Conservation (phyloP, 1,140 invertebrate genomes). For the Leptinotarsa lineolata region DNA sequence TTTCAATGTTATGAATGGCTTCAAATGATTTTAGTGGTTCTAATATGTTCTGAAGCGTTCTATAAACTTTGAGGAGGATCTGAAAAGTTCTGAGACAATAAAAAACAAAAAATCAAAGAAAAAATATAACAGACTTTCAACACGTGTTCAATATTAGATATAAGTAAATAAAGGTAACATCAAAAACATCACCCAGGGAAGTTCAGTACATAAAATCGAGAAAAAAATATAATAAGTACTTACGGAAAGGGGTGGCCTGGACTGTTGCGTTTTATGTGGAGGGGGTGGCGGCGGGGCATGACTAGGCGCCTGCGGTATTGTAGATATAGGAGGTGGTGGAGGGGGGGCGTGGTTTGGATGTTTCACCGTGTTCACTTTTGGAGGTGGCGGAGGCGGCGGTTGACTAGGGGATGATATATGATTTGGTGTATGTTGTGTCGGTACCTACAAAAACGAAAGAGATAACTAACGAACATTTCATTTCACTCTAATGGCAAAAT, state of each 20-base stretch:
- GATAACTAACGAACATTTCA: not conserved
- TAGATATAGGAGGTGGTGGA: conserved; percentile 43
- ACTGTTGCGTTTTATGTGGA: conserved; percentile 14
- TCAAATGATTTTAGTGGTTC: too few relatives aligned
- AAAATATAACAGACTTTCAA: too few relatives aligned
- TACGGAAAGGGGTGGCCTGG: conserved; percentile 2
- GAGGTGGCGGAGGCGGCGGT: conserved; percentile 38
- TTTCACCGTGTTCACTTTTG: conserved; percentile 42
- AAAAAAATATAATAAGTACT: not conserved
- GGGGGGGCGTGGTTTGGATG: conserved; percentile 51
- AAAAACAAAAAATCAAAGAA: too few relatives aligned
- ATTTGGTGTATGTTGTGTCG: not conserved
- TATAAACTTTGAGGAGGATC: too few relatives aligned
- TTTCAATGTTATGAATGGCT: too few relatives aligned
- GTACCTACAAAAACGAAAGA: conserved; percentile 7
- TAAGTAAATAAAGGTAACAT: too few relatives aligned
- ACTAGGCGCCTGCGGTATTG: conserved; percentile 24
- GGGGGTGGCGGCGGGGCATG: conserved; percentile 40
- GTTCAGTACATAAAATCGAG: too few relatives aligned
- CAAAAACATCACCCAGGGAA: too few relatives aligned
- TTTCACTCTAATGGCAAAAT: too few relatives aligned
- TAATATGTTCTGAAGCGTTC: too few relatives aligned
- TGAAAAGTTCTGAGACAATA: too few relatives aligned
- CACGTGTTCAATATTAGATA: too few relatives aligned
- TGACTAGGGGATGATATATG: conserved; percentile 39